Conservation (phyloP, 2,797 vertebrate genomes). For the Syndactyla subalaris region DNA sequence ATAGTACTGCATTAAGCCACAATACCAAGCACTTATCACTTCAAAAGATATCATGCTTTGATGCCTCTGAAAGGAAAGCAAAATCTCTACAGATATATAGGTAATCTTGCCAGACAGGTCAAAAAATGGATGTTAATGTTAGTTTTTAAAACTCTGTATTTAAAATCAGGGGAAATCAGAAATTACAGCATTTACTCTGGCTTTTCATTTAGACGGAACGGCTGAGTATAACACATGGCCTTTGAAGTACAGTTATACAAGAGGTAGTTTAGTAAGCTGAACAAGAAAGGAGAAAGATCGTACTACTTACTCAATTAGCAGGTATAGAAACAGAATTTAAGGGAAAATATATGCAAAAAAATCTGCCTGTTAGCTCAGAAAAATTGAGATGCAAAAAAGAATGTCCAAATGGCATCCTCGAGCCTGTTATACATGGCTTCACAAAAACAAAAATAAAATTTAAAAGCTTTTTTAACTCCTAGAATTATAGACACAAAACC, state of each 20-base stretch:
- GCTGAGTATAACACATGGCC: neutral
- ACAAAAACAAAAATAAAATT: neutral
- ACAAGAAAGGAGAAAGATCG: neutral
- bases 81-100: neutral
- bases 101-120: neutral
- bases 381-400: neutral
- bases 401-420: neutral
- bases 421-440: neutral
- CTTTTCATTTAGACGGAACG: constrained; percentile 4
- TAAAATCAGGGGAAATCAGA: constrained; percentile 18
- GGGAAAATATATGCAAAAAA: neutral
- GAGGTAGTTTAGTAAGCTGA: neutral
- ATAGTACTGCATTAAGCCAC: constrained; percentile 14
- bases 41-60: constrained; percentile 18
- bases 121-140: neutral
- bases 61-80: constrained; percentile 21
- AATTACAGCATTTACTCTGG: constrained; percentile 8
- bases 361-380: neutral
- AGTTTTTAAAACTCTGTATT: constrained; percentile 16
- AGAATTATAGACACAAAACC: neutral
- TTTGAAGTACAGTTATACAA: constrained; percentile 35
- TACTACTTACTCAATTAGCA: neutral
- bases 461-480: neutral
- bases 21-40: neutral
- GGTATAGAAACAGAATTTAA: neutral